phyloP scores from a whole-genome alignment of 2,888 invertebrate genomes.

The Andrena haemorrhoa region DNA sequence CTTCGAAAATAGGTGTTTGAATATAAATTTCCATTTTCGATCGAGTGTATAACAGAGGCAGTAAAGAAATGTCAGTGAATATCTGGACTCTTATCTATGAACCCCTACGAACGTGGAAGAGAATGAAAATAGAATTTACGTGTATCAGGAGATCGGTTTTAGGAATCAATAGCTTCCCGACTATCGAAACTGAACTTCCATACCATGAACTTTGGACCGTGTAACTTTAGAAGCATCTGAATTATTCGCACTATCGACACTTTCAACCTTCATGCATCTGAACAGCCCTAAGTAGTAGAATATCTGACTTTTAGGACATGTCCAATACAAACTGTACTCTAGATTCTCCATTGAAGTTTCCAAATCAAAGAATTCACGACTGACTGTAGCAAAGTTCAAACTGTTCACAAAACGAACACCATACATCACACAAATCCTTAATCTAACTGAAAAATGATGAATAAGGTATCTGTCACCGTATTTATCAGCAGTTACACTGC shows the following conservation, averaged over 20 bases:
- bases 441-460: no score
- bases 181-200: neutral
- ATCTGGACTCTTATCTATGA: no score
- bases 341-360: neutral
- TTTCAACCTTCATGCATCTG: neutral
- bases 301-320: neutral
- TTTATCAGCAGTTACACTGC: neutral
- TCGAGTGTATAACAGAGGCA: no score
- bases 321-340: neutral
- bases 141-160: neutral
- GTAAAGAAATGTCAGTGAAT: no score
- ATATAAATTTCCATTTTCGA: no score
- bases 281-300: neutral
- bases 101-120: no score
- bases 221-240: neutral
- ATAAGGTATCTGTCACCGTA: neutral
- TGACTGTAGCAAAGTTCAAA: no score
- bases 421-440: neutral
- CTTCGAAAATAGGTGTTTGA: no score
- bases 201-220: neutral
- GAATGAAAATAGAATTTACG: neutral
- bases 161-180: neutral
- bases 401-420: no score
- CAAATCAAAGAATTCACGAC: neutral
- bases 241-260: neutral